Evolutionary conservation across 2,113 vertebrate genomes (phyloP).

Genomic region (Mola mola): DNA sequence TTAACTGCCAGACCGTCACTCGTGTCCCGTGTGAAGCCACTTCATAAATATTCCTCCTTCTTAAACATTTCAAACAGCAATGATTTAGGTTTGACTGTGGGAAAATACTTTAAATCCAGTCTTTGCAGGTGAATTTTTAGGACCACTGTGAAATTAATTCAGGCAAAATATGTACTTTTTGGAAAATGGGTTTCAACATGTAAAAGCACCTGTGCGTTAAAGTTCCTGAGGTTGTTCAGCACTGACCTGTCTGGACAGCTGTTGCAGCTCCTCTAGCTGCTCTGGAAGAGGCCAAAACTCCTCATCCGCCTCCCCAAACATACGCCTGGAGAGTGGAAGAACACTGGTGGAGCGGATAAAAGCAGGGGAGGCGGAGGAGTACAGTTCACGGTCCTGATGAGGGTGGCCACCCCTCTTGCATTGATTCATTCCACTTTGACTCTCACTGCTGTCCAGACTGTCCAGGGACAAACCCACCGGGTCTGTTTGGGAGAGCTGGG

Average conservation of each 20-base stretch:
- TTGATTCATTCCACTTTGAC: not conserved
- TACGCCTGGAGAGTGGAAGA: slow-evolving; percentile 59
- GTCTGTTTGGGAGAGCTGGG: slow-evolving; percentile 35
- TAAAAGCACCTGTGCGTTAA: no score
- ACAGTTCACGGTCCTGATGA: not conserved
- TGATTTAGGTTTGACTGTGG: no score
- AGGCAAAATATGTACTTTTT: no score
- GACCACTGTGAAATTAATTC: no score
- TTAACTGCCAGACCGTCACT: no score
- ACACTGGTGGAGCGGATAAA: slow-evolving; percentile 71
- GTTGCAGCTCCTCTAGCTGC: slow-evolving; percentile 84
- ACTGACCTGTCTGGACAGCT: slow-evolving; percentile 79
- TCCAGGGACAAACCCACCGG: slow-evolving; percentile 53
- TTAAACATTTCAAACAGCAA: no score
- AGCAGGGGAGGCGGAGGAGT: slow-evolving; percentile 18
- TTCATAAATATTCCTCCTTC: no score
- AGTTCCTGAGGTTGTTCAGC: not conserved
- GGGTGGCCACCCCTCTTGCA: not conserved
- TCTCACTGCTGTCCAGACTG: slow-evolving; percentile 10
- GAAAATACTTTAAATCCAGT: no score
- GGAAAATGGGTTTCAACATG: no score
- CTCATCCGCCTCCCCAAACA: slow-evolving; percentile 78
- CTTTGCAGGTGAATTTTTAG: no score
- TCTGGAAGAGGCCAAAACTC: slow-evolving; percentile 89
- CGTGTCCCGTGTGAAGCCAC: no score